phyloP scores from a whole-genome alignment of 2,113 vertebrate species.

The Cebus imitator region DNA sequence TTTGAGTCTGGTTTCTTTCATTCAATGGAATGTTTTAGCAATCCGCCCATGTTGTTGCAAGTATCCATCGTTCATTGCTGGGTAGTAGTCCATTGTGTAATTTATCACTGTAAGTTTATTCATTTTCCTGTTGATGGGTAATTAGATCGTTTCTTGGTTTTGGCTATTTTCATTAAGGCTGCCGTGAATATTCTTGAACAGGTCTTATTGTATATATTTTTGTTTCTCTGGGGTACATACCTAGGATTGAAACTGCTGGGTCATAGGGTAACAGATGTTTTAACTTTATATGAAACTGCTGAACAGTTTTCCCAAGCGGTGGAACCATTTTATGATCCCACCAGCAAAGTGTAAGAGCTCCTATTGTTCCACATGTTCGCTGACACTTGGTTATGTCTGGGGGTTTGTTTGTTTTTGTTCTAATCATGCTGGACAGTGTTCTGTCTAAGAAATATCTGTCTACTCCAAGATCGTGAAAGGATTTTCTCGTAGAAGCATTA shows the following conservation, averaged over 20 bases:
- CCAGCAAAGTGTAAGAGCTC: background rate
- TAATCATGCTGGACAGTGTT: background rate
- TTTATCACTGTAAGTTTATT: background rate
- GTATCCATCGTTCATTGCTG: background rate
- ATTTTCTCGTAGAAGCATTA: background rate
- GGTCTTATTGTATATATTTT: background rate
- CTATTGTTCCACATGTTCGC: background rate
- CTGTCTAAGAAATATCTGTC: background rate
- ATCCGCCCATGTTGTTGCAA: background rate
- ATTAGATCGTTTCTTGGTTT: background rate
- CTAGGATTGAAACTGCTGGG: background rate
- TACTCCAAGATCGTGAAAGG: background rate
- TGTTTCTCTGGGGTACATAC: background rate
- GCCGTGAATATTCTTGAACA: background rate
- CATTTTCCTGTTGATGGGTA: background rate
- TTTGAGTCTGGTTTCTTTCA: background rate
- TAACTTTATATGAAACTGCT: background rate
- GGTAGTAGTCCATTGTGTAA: background rate
- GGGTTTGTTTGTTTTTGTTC: background rate
- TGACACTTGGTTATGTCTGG: background rate
- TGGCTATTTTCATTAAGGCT: background rate
- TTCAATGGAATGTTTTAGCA: background rate
- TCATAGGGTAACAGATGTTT: background rate
- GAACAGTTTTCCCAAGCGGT: background rate
- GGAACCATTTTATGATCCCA: background rate